Base-by-base conservation (phyloP, 1,140 invertebrate genomes). In the Elymnias hypermnestra region DNA sequence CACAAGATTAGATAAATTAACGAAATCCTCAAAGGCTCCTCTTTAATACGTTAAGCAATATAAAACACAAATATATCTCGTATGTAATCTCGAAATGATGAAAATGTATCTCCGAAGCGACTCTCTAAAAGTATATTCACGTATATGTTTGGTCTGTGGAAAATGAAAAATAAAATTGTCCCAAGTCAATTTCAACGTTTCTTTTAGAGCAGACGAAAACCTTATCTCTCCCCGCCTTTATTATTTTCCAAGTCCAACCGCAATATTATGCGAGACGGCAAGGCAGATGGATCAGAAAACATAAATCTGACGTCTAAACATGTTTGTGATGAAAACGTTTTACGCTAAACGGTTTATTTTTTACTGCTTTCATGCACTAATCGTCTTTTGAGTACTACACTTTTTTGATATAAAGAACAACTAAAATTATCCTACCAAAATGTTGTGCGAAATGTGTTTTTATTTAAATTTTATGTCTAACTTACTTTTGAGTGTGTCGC, bases 281-380 rank as follows among this genome's bases (percentile, higher is more conserved):
- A 42, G 64, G 66, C 68, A 72, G 72, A 79, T 78, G 73, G 74
- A 79, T 76, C 66, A 78, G 70, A 76, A 79, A 70, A 78, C 72
- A 77, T 83, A 79, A 78, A 79, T 83, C 69, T 72, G 57, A 70
- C 57, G 67, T 75, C 64, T 78, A 74, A 81, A 75, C 67, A 77
- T 82, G 69, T 82, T 82, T 75, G 58, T 58, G 63, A 44, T 68
- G 53, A 66, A 72, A 68, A 66, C 59, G 55, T 55, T 73, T 36
- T 66, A 62, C 52, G 48, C 47, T 53, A 53, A 63, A 47, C 51
- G 53, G 57, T 57, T 67, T 57, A 55, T 62, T 54, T n/a, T 23
- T 53, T 38, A 36, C 12, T 19, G 19, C 2, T 21, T 19, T 19
- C 26, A 1, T 12, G 12, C 33, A 14, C 19, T 36, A 36, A 36